These are phyloP conservation scores for Myotis brandtii DNA, from an alignment of 2,113 vertebrate genomes.

Conservation along the genomic window DNA sequence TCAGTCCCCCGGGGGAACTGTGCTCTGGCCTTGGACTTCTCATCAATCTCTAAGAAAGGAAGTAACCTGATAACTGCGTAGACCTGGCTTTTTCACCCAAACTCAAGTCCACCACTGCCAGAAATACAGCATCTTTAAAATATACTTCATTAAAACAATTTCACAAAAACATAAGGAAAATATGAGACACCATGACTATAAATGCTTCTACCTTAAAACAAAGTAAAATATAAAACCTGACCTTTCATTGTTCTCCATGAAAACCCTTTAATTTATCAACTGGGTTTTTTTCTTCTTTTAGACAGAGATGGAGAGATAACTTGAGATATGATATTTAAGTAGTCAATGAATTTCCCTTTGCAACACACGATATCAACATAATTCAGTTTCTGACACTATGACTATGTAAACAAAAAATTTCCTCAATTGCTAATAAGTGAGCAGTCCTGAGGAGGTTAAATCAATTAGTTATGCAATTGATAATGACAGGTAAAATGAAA, in stretches of 20 bases:
- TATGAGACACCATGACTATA: background rate
- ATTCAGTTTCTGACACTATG: background rate
- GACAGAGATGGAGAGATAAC: background rate
- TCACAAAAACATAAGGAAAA: slow-evolving; percentile 39
- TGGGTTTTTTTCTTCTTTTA: background rate
- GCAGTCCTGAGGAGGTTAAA: background rate
- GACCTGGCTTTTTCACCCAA: background rate
- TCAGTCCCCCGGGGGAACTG: background rate
- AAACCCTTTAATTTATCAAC: background rate
- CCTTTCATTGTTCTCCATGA: background rate
- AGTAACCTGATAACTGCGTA: background rate
- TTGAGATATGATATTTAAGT: background rate
- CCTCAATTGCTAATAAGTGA: background rate
- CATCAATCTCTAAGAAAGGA: background rate
- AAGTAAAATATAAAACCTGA: slow-evolving; percentile 25
- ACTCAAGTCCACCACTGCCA: background rate
- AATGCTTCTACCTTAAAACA: background rate
- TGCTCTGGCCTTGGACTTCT: background rate
- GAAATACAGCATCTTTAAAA: background rate
- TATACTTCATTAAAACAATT: background rate
- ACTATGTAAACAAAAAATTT: background rate
- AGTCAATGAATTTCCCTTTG: background rate
- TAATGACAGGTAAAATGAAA: background rate
- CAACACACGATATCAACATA: background rate
- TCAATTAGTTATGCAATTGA: background rate